These are phyloP conservation scores for Dendroctonus ponderosae DNA, from an alignment of 1,140 invertebrate species.

Conservation along the genomic window DNA sequence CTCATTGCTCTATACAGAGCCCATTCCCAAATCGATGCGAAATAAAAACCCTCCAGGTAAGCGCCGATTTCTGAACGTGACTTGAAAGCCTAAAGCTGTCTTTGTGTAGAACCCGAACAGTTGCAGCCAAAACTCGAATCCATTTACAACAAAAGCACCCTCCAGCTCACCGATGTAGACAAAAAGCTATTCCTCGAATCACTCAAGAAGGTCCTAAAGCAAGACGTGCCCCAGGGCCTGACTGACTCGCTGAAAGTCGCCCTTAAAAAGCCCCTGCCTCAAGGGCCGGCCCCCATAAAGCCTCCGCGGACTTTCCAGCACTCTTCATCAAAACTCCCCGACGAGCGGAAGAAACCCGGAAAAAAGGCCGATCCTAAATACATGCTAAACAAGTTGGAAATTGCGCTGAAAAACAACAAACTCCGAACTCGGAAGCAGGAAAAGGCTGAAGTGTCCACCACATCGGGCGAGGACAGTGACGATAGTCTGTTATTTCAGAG, in stretches of 20 bases:
- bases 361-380: constrained; percentile 53
- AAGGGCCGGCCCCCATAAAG: constrained; percentile 68
- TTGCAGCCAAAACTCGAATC: constrained; percentile 29
- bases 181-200: constrained; percentile 31
- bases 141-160: constrained; percentile 41
- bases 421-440: constrained; percentile 37
- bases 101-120: constrained; percentile 6
- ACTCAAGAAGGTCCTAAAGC: constrained; percentile 13
- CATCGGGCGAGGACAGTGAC: constrained; percentile 45
- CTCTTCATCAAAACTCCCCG: constrained; percentile 21
- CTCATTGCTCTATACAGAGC: constrained; percentile 50
- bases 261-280: constrained; percentile 61
- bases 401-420: constrained; percentile 56
- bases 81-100: not conserved
- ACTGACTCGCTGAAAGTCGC: constrained; percentile 62
- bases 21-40: constrained; percentile 47
- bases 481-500: constrained; percentile 41
- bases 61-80: not conserved
- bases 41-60: constrained; percentile 27
- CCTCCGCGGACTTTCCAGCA: constrained; percentile 67
- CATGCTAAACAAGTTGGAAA: constrained; percentile 62
- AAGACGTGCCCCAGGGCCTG: constrained; percentile 29
- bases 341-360: constrained; percentile 2
- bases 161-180: constrained; percentile 40
- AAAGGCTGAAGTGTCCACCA: constrained; percentile 38